Percentiles rank a stretch among this genome's conserved stretches.
phyloP scores from a whole-genome alignment of 2,888 invertebrate species.

The Magallana nippona region DNA sequence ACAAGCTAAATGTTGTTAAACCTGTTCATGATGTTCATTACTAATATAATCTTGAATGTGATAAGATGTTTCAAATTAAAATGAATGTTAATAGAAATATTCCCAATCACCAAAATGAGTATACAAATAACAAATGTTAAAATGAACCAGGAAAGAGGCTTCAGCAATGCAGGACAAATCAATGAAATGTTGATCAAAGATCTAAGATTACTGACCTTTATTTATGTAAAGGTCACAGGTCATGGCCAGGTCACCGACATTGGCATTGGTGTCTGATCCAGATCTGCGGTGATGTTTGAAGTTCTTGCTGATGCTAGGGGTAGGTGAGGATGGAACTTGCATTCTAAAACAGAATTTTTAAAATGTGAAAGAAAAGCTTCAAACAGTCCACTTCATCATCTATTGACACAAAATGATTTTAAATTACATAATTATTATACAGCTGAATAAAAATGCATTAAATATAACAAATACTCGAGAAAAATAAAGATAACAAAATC shows the following conservation, averaged over 20 bases:
- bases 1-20: too few species aligned
- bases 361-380: too few species aligned
- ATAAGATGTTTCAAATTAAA: neutral
- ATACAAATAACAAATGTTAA: neutral
- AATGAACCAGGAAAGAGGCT: neutral
- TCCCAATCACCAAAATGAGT: neutral
- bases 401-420: too few species aligned
- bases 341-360: conserved; percentile 6
- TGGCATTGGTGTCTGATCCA: conserved; percentile 64
- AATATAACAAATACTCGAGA: too few species aligned
- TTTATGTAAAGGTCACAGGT: conserved; percentile 65
- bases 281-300: conserved; percentile 58
- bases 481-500: too few species aligned
- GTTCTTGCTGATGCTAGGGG: conserved; percentile 48
- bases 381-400: too few species aligned
- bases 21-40: too few species aligned
- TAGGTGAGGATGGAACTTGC: conserved; percentile 53
- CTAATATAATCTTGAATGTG: neutral
- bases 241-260: conserved; percentile 64
- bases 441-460: too few species aligned
- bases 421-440: too few species aligned
- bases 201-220: conserved; percentile 40
- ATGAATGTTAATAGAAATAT: neutral
- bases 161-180: neutral
- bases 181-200: neutral